These are phyloP conservation scores for Mythimna impura DNA, from an alignment of 2,888 invertebrate genomes.

Conservation along the genomic window DNA sequence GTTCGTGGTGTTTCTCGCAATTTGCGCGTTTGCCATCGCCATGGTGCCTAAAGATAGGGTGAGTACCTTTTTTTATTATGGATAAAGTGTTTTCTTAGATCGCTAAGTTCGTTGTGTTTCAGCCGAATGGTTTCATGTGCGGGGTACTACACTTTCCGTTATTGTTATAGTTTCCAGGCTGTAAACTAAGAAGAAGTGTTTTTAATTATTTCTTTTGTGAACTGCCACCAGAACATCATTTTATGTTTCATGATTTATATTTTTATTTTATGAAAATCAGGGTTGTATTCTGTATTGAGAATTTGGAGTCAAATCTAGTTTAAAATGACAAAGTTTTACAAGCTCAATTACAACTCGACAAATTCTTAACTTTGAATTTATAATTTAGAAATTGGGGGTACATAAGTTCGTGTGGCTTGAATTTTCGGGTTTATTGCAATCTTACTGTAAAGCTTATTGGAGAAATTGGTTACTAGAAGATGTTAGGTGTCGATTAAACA, in stretches of 20 bases:
- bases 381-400: neutral
- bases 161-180: neutral
- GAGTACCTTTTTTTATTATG: constrained; percentile 66
- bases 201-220: neutral
- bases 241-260: neutral
- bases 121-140: constrained; percentile 17
- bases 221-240: neutral
- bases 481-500: neutral
- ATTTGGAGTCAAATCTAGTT: neutral
- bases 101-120: constrained; percentile 16
- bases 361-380: neutral
- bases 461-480: neutral
- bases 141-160: constrained; percentile 13
- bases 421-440: neutral
- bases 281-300: too few species aligned
- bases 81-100: constrained; percentile 12
- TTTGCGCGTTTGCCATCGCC: constrained; percentile 74
- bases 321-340: neutral
- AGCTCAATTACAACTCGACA: neutral
- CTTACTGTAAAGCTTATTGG: neutral
- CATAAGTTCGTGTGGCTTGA: neutral
- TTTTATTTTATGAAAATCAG: constrained; percentile 1
- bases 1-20: constrained; percentile 72
- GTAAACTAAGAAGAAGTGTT: constrained; percentile 12
- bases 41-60: constrained; percentile 79